Conservation (phyloP, 2,888 invertebrate species). For the Onthophagus sagittarius region DNA sequence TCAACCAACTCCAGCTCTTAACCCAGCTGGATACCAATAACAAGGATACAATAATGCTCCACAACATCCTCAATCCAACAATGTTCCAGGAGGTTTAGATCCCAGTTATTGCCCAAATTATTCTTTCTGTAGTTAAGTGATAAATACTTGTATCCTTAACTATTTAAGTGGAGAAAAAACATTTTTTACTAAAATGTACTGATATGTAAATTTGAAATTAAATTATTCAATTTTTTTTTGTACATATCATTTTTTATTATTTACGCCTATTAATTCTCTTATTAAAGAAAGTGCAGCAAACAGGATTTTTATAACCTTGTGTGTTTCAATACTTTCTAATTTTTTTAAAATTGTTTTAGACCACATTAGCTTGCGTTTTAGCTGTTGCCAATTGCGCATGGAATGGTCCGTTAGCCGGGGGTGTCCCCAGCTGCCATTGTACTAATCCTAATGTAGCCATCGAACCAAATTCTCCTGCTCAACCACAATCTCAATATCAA, state of each 20-base stretch:
- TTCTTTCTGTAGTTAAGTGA: conserved; percentile 48
- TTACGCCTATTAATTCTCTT: not conserved
- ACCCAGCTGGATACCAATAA: conserved; percentile 25
- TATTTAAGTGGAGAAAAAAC: no score
- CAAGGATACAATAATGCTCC: conserved; percentile 28
- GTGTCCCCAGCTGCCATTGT: conserved; percentile 44
- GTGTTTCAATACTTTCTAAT: not conserved
- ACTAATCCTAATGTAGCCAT: conserved; percentile 45
- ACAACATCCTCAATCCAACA: conserved; percentile 35
- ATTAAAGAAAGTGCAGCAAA: no score
- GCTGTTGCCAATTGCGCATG: conserved; percentile 41
- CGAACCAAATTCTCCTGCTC: conserved; percentile 39
- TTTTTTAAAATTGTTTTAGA: conserved; percentile 35
- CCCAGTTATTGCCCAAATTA: conserved; percentile 47
- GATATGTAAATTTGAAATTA: conserved; percentile 19
- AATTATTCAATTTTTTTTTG: conserved; percentile 1
- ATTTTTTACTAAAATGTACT: no score
- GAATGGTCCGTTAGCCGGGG: conserved; percentile 47
- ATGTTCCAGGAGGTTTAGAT: conserved; percentile 46
- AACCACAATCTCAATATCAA: conserved; percentile 16
- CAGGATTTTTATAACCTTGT: not conserved
- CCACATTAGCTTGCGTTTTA: conserved; percentile 42
- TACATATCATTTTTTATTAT: not conserved
- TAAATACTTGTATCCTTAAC: no score
- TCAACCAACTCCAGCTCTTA: conserved; percentile 7